A percentile compares a stretch with the other conserved stretches of the same genome.
phyloP scores from a whole-genome alignment of 2,797 vertebrate species.

The Caiman crocodilus region DNA sequence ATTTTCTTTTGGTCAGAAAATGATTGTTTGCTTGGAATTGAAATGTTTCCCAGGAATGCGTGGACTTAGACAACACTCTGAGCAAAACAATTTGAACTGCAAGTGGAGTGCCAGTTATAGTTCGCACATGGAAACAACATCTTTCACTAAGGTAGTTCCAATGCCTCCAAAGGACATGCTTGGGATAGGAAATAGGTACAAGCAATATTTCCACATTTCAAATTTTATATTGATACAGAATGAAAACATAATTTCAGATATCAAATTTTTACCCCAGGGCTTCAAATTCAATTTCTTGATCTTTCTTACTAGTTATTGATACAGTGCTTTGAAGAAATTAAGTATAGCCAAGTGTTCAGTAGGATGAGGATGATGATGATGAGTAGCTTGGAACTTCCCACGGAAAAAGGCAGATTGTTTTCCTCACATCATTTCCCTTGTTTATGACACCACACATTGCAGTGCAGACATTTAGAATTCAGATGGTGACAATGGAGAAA shows the following conservation, averaged over 20 bases:
- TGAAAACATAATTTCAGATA: background rate
- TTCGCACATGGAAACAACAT: background rate
- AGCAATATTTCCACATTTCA: background rate
- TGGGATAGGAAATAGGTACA: too few relatives aligned
- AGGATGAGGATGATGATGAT: fast-evolving
- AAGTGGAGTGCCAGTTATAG: fast-evolving
- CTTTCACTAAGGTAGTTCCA: background rate
- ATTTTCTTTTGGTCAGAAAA: background rate
- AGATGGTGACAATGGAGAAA: fast-evolving
- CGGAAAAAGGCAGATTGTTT: background rate
- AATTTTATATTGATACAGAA: background rate
- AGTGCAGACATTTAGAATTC: fast-evolving
- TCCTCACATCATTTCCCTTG: fast-evolving
- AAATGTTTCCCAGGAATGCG: background rate
- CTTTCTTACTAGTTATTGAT: background rate
- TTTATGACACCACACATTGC: background rate
- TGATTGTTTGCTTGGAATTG: background rate
- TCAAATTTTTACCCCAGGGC: background rate
- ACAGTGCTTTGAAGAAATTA: fast-evolving
- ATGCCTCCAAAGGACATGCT: background rate
- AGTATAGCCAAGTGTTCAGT: fast-evolving
- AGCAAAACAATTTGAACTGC: background rate
- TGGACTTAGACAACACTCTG: background rate
- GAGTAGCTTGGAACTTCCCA: background rate
- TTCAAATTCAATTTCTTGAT: fast-evolving